Conservation (phyloP, 1,140 invertebrate genomes). For the Drosophila bipectinata region DNA sequence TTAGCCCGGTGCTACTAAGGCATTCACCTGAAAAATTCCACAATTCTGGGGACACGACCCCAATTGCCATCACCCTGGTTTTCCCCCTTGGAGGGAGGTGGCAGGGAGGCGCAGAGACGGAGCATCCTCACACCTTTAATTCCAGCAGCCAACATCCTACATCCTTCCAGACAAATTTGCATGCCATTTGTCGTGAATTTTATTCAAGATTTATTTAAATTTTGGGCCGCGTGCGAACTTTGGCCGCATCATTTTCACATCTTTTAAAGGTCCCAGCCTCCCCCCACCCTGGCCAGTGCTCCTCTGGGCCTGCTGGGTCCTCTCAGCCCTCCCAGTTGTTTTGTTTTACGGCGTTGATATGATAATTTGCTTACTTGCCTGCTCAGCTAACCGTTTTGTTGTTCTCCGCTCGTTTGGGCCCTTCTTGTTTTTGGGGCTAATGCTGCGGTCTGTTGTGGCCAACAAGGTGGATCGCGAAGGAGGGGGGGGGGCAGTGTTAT, state of each 20-base stretch:
- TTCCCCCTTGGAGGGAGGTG: background rate
- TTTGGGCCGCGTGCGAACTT: conserved; percentile 43
- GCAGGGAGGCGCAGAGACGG: background rate
- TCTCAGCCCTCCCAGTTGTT: conserved; percentile 14
- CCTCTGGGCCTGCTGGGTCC: too few species aligned
- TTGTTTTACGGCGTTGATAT: conserved; percentile 67
- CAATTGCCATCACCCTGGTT: conserved; percentile 44
- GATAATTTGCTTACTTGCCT: conserved; percentile 62
- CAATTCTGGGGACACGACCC: conserved; percentile 57
- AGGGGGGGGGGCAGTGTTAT: too few species aligned
- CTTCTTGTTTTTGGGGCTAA: conserved; percentile 32
- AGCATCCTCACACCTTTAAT: background rate
- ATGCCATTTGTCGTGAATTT: conserved; percentile 73
- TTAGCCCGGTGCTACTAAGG: conserved; percentile 50
- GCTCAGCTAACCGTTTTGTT: conserved; percentile 48
- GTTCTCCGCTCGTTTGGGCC: background rate
- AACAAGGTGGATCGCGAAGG: background rate
- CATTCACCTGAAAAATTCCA: conserved; percentile 73
- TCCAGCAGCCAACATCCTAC: background rate
- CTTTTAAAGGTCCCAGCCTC: conserved; percentile 19
- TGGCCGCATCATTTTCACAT: conserved; percentile 65
- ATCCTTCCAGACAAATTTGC: conserved; percentile 56
- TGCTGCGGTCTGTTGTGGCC: conserved; percentile 45
- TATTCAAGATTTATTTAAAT: conserved; percentile 78
- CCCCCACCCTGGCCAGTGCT: too few species aligned